Evolutionary conservation across 2,797 vertebrate species (phyloP).

Genomic region (Ataeniobius toweri): DNA sequence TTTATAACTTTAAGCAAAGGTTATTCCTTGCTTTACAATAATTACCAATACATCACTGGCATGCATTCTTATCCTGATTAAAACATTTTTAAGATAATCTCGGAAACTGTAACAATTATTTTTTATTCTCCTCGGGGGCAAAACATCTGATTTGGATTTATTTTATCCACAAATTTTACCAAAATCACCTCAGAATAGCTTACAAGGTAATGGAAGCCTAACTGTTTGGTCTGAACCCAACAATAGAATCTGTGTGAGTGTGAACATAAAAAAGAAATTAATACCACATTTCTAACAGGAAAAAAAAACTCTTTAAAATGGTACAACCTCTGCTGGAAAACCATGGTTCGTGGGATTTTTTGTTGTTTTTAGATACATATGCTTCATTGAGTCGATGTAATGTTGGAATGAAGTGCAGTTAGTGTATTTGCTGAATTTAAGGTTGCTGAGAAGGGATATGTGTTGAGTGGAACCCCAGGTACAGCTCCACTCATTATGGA

Average conservation of each 20-base stretch:
- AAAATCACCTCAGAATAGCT: background rate
- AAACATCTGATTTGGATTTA: background rate
- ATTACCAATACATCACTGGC: background rate
- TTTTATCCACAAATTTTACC: background rate
- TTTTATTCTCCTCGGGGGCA: background rate
- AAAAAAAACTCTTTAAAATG: background rate
- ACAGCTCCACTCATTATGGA: constrained; percentile 73
- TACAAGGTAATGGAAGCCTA: background rate
- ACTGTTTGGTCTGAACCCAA: background rate
- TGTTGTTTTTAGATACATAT: constrained; percentile 33
- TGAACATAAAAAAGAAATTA: background rate
- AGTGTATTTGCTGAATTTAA: constrained; percentile 65
- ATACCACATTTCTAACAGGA: background rate
- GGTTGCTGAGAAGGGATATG: constrained; percentile 48
- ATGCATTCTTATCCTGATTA: background rate
- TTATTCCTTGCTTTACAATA: background rate
- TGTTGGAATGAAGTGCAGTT: constrained; percentile 44
- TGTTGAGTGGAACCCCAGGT: constrained; percentile 74
- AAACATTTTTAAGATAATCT: background rate
- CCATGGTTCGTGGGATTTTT: constrained; percentile 20
- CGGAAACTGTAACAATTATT: background rate
- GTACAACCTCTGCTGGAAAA: constrained; percentile 30
- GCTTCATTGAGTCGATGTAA: constrained; percentile 54
- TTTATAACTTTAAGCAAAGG: too few relatives aligned
- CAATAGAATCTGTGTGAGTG: background rate